Conservation (phyloP, 2,888 invertebrate species). For the Synergus japonicus region DNA sequence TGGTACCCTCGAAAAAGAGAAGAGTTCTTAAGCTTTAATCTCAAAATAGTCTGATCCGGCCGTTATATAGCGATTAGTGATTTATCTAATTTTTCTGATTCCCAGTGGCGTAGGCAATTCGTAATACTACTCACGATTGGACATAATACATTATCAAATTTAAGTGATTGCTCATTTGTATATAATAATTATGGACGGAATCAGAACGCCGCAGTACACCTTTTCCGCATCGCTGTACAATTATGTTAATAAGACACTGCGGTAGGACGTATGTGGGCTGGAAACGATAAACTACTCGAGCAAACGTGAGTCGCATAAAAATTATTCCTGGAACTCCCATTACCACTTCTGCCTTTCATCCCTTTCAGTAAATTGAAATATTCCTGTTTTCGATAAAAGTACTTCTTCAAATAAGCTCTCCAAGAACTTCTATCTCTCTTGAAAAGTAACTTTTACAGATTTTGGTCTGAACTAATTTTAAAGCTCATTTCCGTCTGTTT, state of each 20-base stretch:
- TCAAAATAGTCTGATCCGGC: slow-evolving; percentile 74
- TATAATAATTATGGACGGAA: slow-evolving; percentile 41
- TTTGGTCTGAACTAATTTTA: not conserved
- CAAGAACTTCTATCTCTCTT: slow-evolving; percentile 24
- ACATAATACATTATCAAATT: slow-evolving; percentile 3
- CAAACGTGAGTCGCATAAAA: slow-evolving; percentile 40
- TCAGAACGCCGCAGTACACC: slow-evolving; percentile 54
- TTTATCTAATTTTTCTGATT: slow-evolving; percentile 65
- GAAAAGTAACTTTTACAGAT: not conserved
- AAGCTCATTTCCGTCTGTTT: not conserved
- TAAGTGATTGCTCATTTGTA: slow-evolving; percentile 37
- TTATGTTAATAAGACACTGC: slow-evolving; percentile 53
- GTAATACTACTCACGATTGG: slow-evolving; percentile 29
- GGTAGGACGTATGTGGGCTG: slow-evolving; percentile 52
- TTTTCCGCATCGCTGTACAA: slow-evolving; percentile 51
- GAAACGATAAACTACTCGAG: slow-evolving; percentile 37
- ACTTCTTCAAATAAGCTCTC: not conserved
- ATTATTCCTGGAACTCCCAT: slow-evolving; percentile 23
- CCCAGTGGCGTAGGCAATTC: slow-evolving; percentile 55
- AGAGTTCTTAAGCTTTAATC: slow-evolving; percentile 57
- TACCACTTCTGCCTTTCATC: slow-evolving; percentile 32
- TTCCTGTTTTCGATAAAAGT: not conserved
- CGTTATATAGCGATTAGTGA: slow-evolving; percentile 71
- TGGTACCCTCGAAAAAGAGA: slow-evolving; percentile 25
- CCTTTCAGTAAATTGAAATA: not conserved